Conservation (phyloP, 2,888 invertebrate species). For the Lomographa bimaculata region DNA sequence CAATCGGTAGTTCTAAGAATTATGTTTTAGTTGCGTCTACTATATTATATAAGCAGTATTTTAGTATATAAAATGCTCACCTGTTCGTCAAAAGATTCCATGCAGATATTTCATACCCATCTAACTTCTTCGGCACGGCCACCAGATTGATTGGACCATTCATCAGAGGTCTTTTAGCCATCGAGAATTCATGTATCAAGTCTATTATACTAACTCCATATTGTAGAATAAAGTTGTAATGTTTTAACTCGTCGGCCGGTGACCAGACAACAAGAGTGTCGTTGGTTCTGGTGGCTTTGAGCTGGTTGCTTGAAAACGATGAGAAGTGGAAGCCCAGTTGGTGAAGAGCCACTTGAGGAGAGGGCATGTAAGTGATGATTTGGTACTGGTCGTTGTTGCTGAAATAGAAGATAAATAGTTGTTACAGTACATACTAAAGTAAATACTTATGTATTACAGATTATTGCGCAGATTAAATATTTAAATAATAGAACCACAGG, state of each 20-base stretch:
- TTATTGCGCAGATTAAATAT: too few species aligned
- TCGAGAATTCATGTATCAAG: conserved; percentile 59
- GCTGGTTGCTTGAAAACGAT: conserved; percentile 45
- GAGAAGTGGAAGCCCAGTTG: conserved; percentile 73
- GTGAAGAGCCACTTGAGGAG: conserved; percentile 66
- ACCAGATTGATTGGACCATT: conserved; percentile 69
- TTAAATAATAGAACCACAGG: too few species aligned
- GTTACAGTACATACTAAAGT: too few species aligned
- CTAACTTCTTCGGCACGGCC: conserved; percentile 56
- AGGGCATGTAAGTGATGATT: conserved; percentile 60
- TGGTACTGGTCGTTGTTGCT: conserved; percentile 50
- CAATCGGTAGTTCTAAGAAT: too few species aligned
- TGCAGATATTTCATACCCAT: conserved; percentile 66
- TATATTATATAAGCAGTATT: too few species aligned
- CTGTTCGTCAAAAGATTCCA: conserved; percentile 74
- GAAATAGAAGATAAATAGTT: conserved; percentile 31
- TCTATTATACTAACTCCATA: conserved; percentile 62
- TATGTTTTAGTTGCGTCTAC: too few species aligned
- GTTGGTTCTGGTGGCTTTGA: conserved; percentile 44
- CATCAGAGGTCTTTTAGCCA: conserved; percentile 51
- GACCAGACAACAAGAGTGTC: conserved; percentile 68
- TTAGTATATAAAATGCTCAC: too few species aligned
- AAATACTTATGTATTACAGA: too few species aligned
- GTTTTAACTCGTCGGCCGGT: conserved; percentile 44
- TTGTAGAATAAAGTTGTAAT: conserved; percentile 57